Evolutionary conservation across 2,113 vertebrate species (phyloP).

Genomic region (Sturnira hondurensis): DNA sequence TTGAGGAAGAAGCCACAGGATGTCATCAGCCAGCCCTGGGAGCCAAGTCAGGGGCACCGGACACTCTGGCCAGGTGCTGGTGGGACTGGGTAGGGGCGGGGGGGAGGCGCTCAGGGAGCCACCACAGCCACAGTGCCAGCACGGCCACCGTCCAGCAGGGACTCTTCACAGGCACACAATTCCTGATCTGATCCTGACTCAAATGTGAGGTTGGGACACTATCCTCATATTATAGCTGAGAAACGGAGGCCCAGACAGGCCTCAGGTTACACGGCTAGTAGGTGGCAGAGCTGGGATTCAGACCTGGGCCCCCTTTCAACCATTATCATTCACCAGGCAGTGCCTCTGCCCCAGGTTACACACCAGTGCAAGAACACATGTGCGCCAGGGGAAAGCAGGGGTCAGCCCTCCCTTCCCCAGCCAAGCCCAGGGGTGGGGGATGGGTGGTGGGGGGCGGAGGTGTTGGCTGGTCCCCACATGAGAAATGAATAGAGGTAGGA

Average conservation of each 20-base stretch:
- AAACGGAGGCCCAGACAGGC: neutral
- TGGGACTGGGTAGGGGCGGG: neutral
- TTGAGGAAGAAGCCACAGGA: too few species aligned
- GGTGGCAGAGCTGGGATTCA: neutral
- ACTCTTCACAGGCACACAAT: neutral
- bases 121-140: too few species aligned
- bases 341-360: neutral
- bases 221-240: neutral
- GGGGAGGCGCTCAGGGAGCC: neutral
- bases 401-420: neutral
- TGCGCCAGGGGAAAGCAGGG: too few species aligned
- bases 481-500: neutral
- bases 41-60: fast-evolving
- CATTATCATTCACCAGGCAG: neutral
- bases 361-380: neutral
- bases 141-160: neutral
- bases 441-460: neutral
- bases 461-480: fast-evolving
- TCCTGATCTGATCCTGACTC: neutral
- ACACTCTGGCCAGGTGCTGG: neutral
- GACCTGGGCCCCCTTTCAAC: neutral
- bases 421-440: neutral
- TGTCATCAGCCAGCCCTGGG: neutral
- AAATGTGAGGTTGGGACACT: too few species aligned
- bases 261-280: too few species aligned